These are phyloP conservation scores for Medauroidea extradentata DNA, from an alignment of 1,140 invertebrate species.

Conservation along the genomic window DNA sequence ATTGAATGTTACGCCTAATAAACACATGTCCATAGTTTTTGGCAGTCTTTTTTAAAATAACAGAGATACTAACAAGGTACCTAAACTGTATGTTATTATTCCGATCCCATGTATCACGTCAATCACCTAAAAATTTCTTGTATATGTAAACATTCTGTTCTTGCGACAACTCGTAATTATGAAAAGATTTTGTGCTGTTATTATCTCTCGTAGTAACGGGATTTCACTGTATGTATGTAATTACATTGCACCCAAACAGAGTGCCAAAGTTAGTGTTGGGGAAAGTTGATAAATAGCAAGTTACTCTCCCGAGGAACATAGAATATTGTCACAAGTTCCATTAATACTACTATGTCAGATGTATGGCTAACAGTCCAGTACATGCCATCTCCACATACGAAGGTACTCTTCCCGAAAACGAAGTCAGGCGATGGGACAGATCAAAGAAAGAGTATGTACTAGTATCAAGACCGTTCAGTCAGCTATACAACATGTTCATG, in stretches of 20 bases:
- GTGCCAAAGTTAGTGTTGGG: neutral
- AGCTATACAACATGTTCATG: slow-evolving; percentile 11
- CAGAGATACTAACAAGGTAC: no score
- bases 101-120: no score
- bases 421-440: neutral
- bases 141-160: no score
- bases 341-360: slow-evolving; percentile 14
- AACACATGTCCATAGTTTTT: no score
- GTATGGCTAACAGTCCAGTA: slow-evolving; percentile 11
- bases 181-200: no score
- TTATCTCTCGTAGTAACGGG: no score
- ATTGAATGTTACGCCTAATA: no score
- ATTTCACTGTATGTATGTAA: no score
- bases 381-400: slow-evolving; percentile 5
- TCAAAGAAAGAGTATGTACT: slow-evolving; percentile 4
- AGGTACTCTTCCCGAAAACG: slow-evolving; percentile 16
- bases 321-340: slow-evolving; percentile 10
- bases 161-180: no score
- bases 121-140: no score
- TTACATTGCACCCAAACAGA: neutral
- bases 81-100: no score
- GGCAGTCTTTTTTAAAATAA: no score
- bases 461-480: slow-evolving; percentile 3
- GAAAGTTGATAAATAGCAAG: neutral
- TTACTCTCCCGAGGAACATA: slow-evolving; percentile 3